Evolutionary conservation across 2,797 vertebrate species (phyloP).

Genomic region (Syngnathus rostellatus): DNA sequence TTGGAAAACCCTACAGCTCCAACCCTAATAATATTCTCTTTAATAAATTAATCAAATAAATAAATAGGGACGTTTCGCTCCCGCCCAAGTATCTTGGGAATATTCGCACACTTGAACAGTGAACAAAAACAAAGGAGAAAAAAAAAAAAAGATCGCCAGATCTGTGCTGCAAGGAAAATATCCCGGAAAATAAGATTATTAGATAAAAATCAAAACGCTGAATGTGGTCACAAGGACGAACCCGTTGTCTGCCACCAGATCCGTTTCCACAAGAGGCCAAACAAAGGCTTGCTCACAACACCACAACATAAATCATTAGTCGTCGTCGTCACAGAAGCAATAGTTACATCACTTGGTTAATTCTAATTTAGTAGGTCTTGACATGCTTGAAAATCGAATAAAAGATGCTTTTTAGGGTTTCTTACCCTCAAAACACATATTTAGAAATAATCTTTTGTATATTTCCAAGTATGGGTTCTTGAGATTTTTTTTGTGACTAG

Average conservation of each 20-base stretch:
- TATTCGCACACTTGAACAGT: neutral
- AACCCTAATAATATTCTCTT: neutral
- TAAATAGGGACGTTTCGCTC: neutral
- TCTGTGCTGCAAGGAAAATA: neutral
- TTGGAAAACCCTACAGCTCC: neutral
- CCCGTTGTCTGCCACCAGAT: neutral
- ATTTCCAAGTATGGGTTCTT: neutral
- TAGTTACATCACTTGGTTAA: neutral
- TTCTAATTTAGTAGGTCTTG: neutral
- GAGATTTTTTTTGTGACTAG: neutral
- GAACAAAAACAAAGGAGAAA: neutral
- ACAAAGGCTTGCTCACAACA: neutral
- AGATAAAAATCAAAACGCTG: conserved; percentile 6
- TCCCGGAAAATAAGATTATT: neutral
- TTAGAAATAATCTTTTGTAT: neutral
- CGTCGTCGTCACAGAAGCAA: neutral
- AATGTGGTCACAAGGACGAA: neutral
- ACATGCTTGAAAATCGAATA: neutral
- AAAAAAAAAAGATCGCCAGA: neutral
- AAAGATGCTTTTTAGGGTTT: neutral
- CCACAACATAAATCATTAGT: neutral
- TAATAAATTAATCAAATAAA: neutral
- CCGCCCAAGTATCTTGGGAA: neutral
- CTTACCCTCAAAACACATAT: too few relatives aligned
- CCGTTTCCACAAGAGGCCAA: conserved; percentile 1